phyloP scores from a whole-genome alignment of 2,888 invertebrate species.

The Brachypalpus laphriformis region DNA sequence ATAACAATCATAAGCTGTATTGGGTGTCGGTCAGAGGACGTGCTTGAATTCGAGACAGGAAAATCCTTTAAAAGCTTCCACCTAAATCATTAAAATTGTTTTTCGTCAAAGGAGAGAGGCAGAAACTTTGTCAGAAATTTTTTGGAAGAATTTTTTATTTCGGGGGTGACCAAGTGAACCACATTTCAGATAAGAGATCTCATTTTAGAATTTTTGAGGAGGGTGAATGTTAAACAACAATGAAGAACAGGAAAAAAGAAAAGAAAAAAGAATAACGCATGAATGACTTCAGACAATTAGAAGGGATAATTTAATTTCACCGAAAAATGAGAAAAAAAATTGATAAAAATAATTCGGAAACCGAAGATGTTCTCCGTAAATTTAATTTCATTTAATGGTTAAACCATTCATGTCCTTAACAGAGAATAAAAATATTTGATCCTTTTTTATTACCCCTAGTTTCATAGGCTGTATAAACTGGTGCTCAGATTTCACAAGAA shows the following conservation, averaged over 20 bases:
- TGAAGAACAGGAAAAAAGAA: background rate
- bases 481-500: background rate
- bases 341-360: slow-evolving; percentile 3
- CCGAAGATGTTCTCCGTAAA: slow-evolving; percentile 38
- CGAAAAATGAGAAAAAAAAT: background rate
- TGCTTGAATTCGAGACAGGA: slow-evolving; percentile 30
- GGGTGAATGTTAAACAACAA: slow-evolving; percentile 24
- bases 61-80: slow-evolving; percentile 53
- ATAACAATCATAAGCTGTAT: slow-evolving; percentile 49
- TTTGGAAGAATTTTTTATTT: background rate
- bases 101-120: background rate
- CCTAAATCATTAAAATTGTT: slow-evolving; percentile 51
- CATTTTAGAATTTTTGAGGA: slow-evolving; percentile 32
- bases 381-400: slow-evolving; percentile 43
- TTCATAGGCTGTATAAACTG: background rate
- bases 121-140: background rate
- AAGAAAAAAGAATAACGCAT: slow-evolving; percentile 23
- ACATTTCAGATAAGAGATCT: slow-evolving; percentile 48
- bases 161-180: slow-evolving; percentile 22
- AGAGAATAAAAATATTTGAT: slow-evolving; percentile 20
- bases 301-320: slow-evolving; percentile 35
- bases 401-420: slow-evolving; percentile 6
- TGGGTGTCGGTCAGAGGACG: background rate
- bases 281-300: slow-evolving; percentile 41
- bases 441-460: background rate